Percentiles rank a stretch among this genome's conserved stretches.
phyloP scores from a whole-genome alignment of 2,113 vertebrate genomes.

The Camelus bactrianus region DNA sequence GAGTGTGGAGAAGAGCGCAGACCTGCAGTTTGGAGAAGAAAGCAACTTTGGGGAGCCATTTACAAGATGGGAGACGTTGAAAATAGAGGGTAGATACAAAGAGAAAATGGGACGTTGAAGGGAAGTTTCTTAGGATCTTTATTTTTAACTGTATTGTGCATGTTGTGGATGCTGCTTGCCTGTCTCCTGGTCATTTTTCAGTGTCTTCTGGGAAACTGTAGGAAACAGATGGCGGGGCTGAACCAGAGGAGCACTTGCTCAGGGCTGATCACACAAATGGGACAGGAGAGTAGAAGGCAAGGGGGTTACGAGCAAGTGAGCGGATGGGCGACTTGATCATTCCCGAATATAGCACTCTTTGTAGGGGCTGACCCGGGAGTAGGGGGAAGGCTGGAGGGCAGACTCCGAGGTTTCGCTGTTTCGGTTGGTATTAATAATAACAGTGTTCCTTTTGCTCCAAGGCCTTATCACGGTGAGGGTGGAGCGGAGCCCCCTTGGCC shows the following conservation, averaged over 20 bases:
- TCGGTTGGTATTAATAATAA: not conserved
- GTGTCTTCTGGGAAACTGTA: not conserved
- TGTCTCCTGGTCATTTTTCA: not conserved
- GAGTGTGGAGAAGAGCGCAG: not conserved
- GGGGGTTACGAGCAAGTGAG: not conserved
- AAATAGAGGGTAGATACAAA: not conserved
- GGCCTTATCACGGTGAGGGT: not conserved
- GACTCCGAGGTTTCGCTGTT: not conserved
- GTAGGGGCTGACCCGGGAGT: not conserved
- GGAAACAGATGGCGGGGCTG: not conserved
- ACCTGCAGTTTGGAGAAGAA: not conserved
- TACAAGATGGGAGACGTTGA: not conserved
- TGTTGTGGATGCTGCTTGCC: not conserved
- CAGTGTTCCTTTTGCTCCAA: not conserved
- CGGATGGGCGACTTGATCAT: not conserved
- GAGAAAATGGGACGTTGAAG: not conserved
- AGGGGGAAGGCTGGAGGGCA: too few relatives aligned
- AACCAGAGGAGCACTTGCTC: not conserved
- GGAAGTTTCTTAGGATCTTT: not conserved
- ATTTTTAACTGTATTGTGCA: not conserved
- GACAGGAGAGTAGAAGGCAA: not conserved
- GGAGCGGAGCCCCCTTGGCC: not conserved
- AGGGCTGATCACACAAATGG: not conserved
- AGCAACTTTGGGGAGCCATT: not conserved
- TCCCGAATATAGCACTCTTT: not conserved